Conservation (phyloP, 2,797 vertebrate genomes). For the Parauchenoglanis ngamensis region DNA sequence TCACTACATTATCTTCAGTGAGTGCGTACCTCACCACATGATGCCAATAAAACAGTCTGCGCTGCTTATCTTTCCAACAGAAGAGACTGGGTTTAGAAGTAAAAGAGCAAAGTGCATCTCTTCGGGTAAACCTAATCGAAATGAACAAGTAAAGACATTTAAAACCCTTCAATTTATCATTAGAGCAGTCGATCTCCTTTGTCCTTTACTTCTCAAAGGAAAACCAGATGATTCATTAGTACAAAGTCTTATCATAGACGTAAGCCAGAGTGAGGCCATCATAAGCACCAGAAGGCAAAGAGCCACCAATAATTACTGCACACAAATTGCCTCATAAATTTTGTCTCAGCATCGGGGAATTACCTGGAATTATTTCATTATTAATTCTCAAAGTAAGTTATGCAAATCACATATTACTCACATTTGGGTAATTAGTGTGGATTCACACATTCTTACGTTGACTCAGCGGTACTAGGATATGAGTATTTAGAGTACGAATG, state of each 20-base stretch:
- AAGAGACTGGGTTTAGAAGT: slow-evolving; percentile 28
- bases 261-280: not conserved
- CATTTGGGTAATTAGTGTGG: slow-evolving; percentile 16
- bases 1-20: slow-evolving; percentile 28
- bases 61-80: slow-evolving; percentile 62
- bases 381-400: slow-evolving; percentile 34
- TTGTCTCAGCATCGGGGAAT: slow-evolving; percentile 21
- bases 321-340: slow-evolving; percentile 36
- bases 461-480: not conserved
- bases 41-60: slow-evolving; percentile 52
- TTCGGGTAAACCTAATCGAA: not conserved
- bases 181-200: slow-evolving; percentile 38
- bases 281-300: not conserved
- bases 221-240: not conserved
- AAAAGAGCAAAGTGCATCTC: not conserved
- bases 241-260: not conserved
- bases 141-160: slow-evolving; percentile 56
- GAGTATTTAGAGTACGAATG: not conserved
- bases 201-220: not conserved
- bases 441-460: slow-evolving; percentile 31
- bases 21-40: slow-evolving; percentile 9
- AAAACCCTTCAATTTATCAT: slow-evolving; percentile 64
- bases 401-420: slow-evolving; percentile 13
- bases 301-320: slow-evolving; percentile 29
- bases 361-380: slow-evolving; percentile 38